These are phyloP conservation scores for Esox lucius DNA, from an alignment of 2,797 vertebrate genomes.

Conservation along the genomic window DNA sequence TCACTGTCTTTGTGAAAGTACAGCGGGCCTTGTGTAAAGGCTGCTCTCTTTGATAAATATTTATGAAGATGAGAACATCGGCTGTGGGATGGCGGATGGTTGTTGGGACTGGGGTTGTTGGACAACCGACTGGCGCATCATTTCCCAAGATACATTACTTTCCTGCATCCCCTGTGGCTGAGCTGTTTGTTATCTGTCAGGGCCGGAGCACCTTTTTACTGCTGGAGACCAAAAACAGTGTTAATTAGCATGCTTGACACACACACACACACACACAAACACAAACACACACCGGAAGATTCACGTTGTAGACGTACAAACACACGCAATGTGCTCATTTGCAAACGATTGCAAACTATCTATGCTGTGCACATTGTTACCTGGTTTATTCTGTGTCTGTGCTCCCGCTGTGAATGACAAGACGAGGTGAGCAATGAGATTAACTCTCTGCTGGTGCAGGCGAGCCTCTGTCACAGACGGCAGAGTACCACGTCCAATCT, in stretches of 20 bases:
- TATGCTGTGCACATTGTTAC: slow-evolving; percentile 18
- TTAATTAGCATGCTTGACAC: slow-evolving; percentile 45
- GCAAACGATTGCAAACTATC: slow-evolving; percentile 27
- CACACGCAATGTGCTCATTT: slow-evolving; percentile 13
- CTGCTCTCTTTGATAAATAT: slow-evolving; percentile 51
- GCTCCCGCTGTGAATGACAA: slow-evolving; percentile 15
- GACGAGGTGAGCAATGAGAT: slow-evolving; percentile 39
- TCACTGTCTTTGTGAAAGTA: slow-evolving; percentile 46
- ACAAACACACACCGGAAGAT: slow-evolving; percentile 14
- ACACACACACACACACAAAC: slow-evolving; percentile 40
- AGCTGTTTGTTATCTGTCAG: slow-evolving; percentile 68
- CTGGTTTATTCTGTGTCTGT: slow-evolving; percentile 16
- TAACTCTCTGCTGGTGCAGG: slow-evolving; percentile 46
- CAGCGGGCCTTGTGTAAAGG: slow-evolving; percentile 30
- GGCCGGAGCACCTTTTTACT: slow-evolving; percentile 36
- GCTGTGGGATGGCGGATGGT: slow-evolving; percentile 37
- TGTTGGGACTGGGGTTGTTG: slow-evolving; percentile 30
- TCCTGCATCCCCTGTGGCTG: slow-evolving; percentile 52
- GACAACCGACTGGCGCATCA: slow-evolving; percentile 44
- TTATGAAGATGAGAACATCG: slow-evolving; percentile 55
- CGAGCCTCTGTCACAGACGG: slow-evolving; percentile 51
- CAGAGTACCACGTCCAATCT: slow-evolving; percentile 52
- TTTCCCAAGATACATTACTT: slow-evolving; percentile 62
- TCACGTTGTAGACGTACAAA: slow-evolving; percentile 6
- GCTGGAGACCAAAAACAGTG: slow-evolving; percentile 40